These are phyloP conservation scores for Cettia cetti DNA, from an alignment of 2,113 vertebrate genomes.

Conservation along the genomic window DNA sequence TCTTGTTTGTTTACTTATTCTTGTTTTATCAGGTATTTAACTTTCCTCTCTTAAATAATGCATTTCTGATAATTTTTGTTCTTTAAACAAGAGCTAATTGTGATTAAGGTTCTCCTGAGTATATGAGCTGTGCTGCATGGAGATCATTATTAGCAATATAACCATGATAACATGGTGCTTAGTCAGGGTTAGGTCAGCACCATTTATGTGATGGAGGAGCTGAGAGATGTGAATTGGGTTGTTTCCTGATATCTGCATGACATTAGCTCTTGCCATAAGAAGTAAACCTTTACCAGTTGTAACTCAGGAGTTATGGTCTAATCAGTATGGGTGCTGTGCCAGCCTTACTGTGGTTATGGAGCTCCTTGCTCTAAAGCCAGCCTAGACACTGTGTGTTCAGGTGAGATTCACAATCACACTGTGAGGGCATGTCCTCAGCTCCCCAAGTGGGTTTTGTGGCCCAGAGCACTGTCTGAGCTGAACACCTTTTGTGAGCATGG, in stretches of 20 bases:
- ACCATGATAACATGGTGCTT: neutral
- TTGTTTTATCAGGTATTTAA: neutral
- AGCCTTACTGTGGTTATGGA: neutral
- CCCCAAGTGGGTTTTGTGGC: neutral
- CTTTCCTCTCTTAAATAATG: neutral
- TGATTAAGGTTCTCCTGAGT: neutral
- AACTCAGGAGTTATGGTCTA: neutral
- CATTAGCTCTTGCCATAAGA: neutral
- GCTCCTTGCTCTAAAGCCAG: neutral
- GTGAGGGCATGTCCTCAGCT: neutral
- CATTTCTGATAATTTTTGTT: neutral
- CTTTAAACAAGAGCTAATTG: neutral
- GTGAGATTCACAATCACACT: accelerated
- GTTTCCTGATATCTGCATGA: neutral
- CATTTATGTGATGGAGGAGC: accelerated
- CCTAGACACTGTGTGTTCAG: accelerated
- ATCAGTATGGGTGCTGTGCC: neutral
- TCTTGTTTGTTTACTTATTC: neutral
- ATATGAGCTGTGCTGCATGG: neutral
- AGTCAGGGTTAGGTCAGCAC: neutral
- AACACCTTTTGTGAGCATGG: neutral
- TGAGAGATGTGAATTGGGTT: neutral
- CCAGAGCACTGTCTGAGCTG: neutral
- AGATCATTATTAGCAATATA: neutral
- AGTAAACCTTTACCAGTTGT: neutral